Evolutionary conservation across 1,140 invertebrate species (phyloP).

Genomic region (Brachionus manjavacas): DNA sequence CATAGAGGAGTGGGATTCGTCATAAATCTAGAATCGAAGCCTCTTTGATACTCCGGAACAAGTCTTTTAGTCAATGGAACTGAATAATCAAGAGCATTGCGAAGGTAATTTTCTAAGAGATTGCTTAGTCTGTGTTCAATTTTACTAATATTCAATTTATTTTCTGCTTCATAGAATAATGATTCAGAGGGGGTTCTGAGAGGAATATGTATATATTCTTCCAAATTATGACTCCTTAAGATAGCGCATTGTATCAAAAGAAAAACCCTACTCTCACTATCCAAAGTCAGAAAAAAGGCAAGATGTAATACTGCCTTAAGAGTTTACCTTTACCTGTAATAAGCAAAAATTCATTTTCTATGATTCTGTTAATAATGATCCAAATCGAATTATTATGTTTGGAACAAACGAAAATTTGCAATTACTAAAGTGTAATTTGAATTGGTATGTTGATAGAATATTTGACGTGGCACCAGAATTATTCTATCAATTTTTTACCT

Average conservation of each 20-base stretch:
- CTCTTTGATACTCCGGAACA: too few species aligned
- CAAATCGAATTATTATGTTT: constrained; percentile 1
- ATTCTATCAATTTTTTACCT: not conserved
- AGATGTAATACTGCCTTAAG: not conserved
- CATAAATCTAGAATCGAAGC: too few species aligned
- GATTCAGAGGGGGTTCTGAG: too few species aligned
- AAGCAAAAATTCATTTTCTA: not conserved
- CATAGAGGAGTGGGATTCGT: too few species aligned
- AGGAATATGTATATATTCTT: not conserved
- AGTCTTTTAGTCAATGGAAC: too few species aligned
- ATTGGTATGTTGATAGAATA: constrained; percentile 1
- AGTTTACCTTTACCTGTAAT: not conserved
- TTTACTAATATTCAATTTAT: too few species aligned
- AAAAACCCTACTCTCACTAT: not conserved
- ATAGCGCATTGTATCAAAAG: not conserved
- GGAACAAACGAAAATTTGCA: not conserved
- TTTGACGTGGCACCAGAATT: not conserved
- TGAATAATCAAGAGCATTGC: too few species aligned
- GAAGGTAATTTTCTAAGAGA: too few species aligned
- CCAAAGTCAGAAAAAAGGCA: not conserved
- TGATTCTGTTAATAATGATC: not conserved
- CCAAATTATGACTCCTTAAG: not conserved
- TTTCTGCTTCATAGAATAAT: too few species aligned
- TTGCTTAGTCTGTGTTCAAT: too few species aligned
- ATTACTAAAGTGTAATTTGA: not conserved